Base-by-base conservation (phyloP, 2,797 vertebrate species). In the Platyrinchus mystaceus region DNA sequence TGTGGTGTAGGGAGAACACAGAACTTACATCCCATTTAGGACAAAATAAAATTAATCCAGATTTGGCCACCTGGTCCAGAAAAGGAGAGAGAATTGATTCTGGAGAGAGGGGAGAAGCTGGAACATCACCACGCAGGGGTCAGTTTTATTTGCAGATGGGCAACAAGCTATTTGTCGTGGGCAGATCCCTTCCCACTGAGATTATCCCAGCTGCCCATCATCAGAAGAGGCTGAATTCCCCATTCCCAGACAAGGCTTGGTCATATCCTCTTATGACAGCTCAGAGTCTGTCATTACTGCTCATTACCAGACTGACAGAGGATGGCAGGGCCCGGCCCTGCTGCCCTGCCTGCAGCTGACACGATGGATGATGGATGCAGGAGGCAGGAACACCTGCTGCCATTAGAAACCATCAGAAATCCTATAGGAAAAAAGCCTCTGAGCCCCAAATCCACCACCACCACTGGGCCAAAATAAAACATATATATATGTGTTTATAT, bases 251-350 rank as follows among this genome's bases (percentile, higher is more conserved):
- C 63, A 55, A 62, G 79, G 69, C 70, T 90, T n/a, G 85, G 36
- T 90, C 91, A 86, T 6, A 93, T 79, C 91, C 95, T 87, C 94
- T 84, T 59, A 17, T 24, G 93, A 47, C 85, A 91, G 90, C 80
- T 86, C 23, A 12, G 79, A 90, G 87, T 69, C 90, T 94, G 10
- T 90, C 58, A 91, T 95, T 92, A 88, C 53, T 66, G 64, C 1
- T 83, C 47, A 82, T 85, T 56, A 56, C 68, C 81, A 56, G 41
- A 12, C 0, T 16, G 83, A 36, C 59, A 58, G 22, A 7, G 64
- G 68, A 34, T 16, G 8, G 5, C 34, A 13, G 46, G 56, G n/a
- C 50, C 36, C 0, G 6, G 47, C 87, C 83, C 43, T 10, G 17
- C 23, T 36, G 79, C 87, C 46, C 92, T 70, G 78, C 70, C 75